Evolutionary conservation across 2,888 invertebrate genomes (phyloP), one percentile per base, ranked within the genome.

Genomic region (Trissoscelio sp.): DNA sequence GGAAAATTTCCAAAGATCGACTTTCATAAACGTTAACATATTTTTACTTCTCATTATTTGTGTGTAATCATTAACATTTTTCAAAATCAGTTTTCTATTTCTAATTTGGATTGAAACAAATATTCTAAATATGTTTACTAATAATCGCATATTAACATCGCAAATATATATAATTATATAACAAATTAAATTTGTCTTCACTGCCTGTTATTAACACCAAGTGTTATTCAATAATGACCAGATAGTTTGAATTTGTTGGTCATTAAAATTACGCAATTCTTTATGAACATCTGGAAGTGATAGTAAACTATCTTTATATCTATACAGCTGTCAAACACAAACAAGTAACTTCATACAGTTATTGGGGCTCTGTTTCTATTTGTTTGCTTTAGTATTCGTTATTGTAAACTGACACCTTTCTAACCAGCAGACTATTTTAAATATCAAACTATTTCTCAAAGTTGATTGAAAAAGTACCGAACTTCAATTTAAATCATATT

Each of bases 1-100:
- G 44, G 73, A 55, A 67, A 67, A 67, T 42, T 67, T 14, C 42
- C 18, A 20, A 37, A 53, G 39, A 24, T 64, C 51, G 46, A 42
- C 16, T 28, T 14, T 16, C 6, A 14, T 44, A 12, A 42, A 42
- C 37, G 60, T 60, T 42, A 22, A 22, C 39, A 22, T 57, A 39
- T 39, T 57, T 39, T 37, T 57, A 37, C 4, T 12, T 16, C 24
- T n/a, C n/a, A n/a, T n/a, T 11, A 14, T 24, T 51, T 7, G 51
- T 24, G 16, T 24, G 24, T 24, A 5, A 24, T 24, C 24, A 24
- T 5, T 24, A n/a, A n/a, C n/a, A n/a, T n/a, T n/a, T n/a, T n/a
- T n/a, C n/a, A n/a, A 5, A 24, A 24, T 24, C 24, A 24, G 6
- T 24, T 4, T 24, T 24, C 3, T 5, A 3, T 4, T 3, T 4